Base-by-base conservation (phyloP, 1,140 invertebrate species). In the Drosophila ogumai region DNA sequence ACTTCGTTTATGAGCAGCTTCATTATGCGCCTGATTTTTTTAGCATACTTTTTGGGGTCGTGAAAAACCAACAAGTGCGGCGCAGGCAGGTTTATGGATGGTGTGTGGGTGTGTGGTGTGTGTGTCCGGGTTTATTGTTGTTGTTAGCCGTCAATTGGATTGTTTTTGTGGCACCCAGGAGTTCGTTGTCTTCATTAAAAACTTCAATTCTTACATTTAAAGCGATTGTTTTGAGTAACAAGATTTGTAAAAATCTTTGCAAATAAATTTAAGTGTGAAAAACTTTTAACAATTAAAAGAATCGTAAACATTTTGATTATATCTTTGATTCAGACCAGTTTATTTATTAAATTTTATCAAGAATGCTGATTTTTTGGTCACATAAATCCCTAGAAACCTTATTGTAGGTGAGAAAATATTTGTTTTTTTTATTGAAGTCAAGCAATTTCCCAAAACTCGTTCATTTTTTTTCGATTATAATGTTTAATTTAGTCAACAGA, bases 31-130 rank as follows among this genome's bases (percentile, higher is more conserved):
- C 40, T 47, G 6, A 58, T 72, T 71, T 86, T 86, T 87, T 81
- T 88, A 88, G 85, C 85, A 88, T 75, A 88, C 85, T 90, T 88
- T 85, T 72, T 63, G 59, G 85, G 66, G 68, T 59, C 38, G 47
- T 38, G 49, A 59, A 74, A 67, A 59, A 41, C 63, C 73, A 77
- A 76, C 55, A 67, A 68, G 56, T 68, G 57, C 47, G 66, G 36
- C 17, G 8, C 50, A 54, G 50, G 50, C 32, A 25, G 46, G 38
- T 50, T 22, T 41, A 28, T 25, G 19, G 22, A 47, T 28, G 34
- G 6, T 40, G 12, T 34, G 46, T 32, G 17, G 57, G 22, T 6
- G 52, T 17, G 43, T 52, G 44, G 10, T 1, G 17, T 47, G 46
- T 47, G 9, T 54, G 50, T 54, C 32, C 50, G 50, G 28, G 55